A percentile compares a stretch with the other conserved stretches of the same genome.
Evolutionary conservation across 2,888 invertebrate species (phyloP).

Genomic region (Osmoderma eremita): DNA sequence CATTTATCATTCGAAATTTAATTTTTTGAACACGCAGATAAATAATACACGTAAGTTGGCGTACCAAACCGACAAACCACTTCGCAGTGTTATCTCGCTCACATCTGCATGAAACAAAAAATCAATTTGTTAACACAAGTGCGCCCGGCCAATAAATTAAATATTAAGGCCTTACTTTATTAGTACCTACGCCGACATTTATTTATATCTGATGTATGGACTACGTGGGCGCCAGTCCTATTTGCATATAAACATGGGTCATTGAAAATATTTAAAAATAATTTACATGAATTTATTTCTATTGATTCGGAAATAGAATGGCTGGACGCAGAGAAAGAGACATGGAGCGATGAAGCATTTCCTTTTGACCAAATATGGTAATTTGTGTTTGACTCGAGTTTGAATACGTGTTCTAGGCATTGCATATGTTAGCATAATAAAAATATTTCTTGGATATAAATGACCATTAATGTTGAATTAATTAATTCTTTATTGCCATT

Average conservation of each 20-base stretch:
- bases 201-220: slow-evolving; percentile 36
- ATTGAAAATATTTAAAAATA: slow-evolving; percentile 40
- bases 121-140: slow-evolving; percentile 40
- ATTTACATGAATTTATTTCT: slow-evolving; percentile 40
- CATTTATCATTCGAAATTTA: slow-evolving; percentile 9
- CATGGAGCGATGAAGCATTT: slow-evolving; percentile 1
- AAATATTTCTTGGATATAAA: slow-evolving; percentile 3
- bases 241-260: slow-evolving; percentile 41
- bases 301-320: slow-evolving; percentile 14
- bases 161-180: slow-evolving; percentile 41
- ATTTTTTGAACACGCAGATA: slow-evolving; percentile 16
- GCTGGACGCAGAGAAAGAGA: background rate
- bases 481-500: slow-evolving; percentile 9
- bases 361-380: slow-evolving; percentile 24
- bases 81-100: slow-evolving; percentile 21
- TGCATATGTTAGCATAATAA: no score
- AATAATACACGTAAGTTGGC: slow-evolving; percentile 15
- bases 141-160: slow-evolving; percentile 41
- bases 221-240: slow-evolving; percentile 38
- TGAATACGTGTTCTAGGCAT: background rate
- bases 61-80: slow-evolving; percentile 8
- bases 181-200: slow-evolving; percentile 28
- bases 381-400: slow-evolving; percentile 16
- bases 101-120: slow-evolving; percentile 34
- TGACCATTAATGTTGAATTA: slow-evolving; percentile 14